These are phyloP conservation scores for Gracilinanus agilis DNA, from an alignment of 2,113 vertebrate genomes.

Conservation along the genomic window DNA sequence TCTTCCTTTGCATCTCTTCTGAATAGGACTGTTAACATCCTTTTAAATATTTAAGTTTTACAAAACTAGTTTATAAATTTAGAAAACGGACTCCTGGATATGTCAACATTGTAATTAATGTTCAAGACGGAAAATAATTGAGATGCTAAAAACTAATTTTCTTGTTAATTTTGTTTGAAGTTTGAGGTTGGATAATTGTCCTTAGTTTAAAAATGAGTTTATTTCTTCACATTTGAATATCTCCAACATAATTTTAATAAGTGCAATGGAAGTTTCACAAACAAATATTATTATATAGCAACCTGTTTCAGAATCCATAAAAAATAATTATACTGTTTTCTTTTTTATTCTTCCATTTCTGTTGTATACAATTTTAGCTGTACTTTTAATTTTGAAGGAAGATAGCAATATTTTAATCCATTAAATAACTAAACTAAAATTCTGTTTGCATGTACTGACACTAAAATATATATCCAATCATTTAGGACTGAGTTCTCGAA, in stretches of 20 bases:
- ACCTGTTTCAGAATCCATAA: slow-evolving; percentile 24
- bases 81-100: slow-evolving; percentile 14
- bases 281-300: slow-evolving; percentile 46
- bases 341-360: slow-evolving; percentile 22
- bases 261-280: neutral
- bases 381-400: slow-evolving; percentile 23
- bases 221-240: neutral
- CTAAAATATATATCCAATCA: slow-evolving; percentile 34
- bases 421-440: slow-evolving; percentile 21
- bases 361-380: neutral
- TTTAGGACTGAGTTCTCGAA: neutral
- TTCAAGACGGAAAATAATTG: slow-evolving; percentile 36
- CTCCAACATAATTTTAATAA: slow-evolving; percentile 39
- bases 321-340: neutral
- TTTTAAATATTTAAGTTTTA: slow-evolving; percentile 32
- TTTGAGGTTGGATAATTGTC: slow-evolving; percentile 34
- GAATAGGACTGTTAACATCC: slow-evolving; percentile 36
- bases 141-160: neutral
- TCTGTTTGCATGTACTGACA: neutral
- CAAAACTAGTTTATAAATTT: slow-evolving; percentile 34
- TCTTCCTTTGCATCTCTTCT: slow-evolving; percentile 41
- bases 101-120: slow-evolving; percentile 53
- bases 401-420: slow-evolving; percentile 6
- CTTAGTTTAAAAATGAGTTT: slow-evolving; percentile 35
- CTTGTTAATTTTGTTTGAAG: slow-evolving; percentile 14